Percentiles rank a stretch among this genome's conserved stretches.
Evolutionary conservation across 1,140 invertebrate genomes (phyloP).

Genomic region (Thaumetopoea pityocampa): DNA sequence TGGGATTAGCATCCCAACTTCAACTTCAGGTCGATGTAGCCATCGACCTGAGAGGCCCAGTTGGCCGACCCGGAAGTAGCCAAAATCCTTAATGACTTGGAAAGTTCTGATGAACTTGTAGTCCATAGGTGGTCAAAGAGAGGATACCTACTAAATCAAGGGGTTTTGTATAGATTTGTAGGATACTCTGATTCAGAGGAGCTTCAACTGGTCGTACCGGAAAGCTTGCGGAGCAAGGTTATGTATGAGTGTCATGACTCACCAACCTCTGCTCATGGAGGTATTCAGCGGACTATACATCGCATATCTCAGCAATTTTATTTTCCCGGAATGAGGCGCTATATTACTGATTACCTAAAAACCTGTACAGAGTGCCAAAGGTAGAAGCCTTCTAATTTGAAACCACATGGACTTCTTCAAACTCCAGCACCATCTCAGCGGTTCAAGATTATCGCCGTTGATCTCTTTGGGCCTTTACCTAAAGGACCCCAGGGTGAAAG

Average conservation of each 20-base stretch:
- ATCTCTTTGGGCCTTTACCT: conserved; percentile 23
- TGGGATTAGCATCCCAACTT: conserved; percentile 7
- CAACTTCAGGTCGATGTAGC: no score
- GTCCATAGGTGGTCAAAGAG: conserved; percentile 21
- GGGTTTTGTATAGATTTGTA: conserved; percentile 26
- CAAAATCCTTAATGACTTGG: conserved; percentile 31
- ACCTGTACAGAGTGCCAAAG: conserved; percentile 26
- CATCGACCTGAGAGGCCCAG: conserved; percentile 22
- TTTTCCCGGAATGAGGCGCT: conserved; percentile 30
- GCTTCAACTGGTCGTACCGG: conserved; percentile 7
- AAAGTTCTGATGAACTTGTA: conserved; percentile 5
- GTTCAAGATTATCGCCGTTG: conserved; percentile 33
- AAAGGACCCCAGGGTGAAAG: conserved; percentile 6
- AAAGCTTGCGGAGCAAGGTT: conserved; percentile 3
- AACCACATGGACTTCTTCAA: conserved; percentile 34
- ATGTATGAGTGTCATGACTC: conserved; percentile 29
- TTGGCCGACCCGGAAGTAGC: conserved; percentile 23
- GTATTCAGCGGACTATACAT: conserved; percentile 27
- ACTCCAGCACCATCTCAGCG: conserved; percentile 19
- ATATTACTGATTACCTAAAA: conserved; percentile 27
- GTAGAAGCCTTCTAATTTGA: conserved; percentile 35
- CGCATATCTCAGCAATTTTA: conserved; percentile 28
- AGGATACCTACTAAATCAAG: conserved; percentile 27
- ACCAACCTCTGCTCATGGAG: conserved; percentile 26
- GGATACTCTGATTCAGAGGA: background rate